A percentile compares a stretch with the other conserved stretches of the same genome.
Conservation (phyloP, 2,797 vertebrate genomes). For the Silurus lanzhouensis region DNA sequence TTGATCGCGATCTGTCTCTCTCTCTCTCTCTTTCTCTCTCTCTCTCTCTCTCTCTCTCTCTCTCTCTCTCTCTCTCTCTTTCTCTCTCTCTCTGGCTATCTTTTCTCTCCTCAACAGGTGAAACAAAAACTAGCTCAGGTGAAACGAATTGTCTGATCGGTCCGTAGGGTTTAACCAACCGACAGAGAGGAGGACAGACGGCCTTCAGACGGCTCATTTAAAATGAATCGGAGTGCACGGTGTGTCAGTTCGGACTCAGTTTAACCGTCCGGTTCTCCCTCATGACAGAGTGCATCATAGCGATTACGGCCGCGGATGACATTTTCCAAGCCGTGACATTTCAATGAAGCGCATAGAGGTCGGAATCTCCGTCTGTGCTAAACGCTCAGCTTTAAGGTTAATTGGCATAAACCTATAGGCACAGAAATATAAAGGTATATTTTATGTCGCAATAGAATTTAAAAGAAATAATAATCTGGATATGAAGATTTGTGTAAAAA, state of each 20-base stretch:
- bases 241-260: conserved; percentile 26
- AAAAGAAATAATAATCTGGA: background rate
- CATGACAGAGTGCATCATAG: conserved; percentile 50
- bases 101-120: conserved; percentile 18
- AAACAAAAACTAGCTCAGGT: conserved; percentile 16
- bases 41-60: background rate
- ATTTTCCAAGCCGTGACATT: conserved; percentile 60
- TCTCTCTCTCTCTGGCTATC: background rate
- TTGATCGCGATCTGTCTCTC: no score
- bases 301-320: conserved; percentile 51
- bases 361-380: conserved; percentile 42
- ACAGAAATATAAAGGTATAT: conserved; percentile 44
- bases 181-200: background rate
- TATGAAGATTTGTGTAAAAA: background rate
- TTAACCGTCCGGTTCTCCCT: conserved; percentile 47
- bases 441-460: background rate
- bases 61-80: conserved; percentile 26
- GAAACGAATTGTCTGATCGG: conserved; percentile 28
- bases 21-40: conserved; percentile 23
- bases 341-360: conserved; percentile 44
- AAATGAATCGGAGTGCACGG: conserved; percentile 28
- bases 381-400: conserved; percentile 56
- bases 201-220: conserved; percentile 51
- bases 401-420: conserved; percentile 51
- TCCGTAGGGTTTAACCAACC: conserved; percentile 14